These are phyloP conservation scores for Crotalus tigris DNA, from an alignment of 2,113 vertebrate genomes.

Conservation along the genomic window DNA sequence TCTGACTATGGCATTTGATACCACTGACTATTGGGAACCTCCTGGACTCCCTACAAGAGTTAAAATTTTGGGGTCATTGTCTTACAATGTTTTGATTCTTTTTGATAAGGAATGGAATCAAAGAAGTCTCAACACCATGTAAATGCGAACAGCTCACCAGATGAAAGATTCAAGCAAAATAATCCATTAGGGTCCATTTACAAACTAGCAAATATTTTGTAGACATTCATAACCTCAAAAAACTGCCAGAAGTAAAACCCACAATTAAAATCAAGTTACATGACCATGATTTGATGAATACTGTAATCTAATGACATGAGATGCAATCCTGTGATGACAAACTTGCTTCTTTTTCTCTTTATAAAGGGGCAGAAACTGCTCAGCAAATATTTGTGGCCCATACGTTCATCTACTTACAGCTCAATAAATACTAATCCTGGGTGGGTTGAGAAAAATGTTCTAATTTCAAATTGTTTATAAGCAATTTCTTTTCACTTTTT, in stretches of 20 bases:
- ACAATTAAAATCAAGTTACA: slow-evolving; percentile 66
- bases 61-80: background rate
- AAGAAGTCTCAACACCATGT: slow-evolving; percentile 55
- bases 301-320: slow-evolving; percentile 61
- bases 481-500: slow-evolving; percentile 51
- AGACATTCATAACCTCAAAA: slow-evolving; percentile 64
- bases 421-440: slow-evolving; percentile 47
- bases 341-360: slow-evolving; percentile 52
- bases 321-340: slow-evolving; percentile 48
- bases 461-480: slow-evolving; percentile 38
- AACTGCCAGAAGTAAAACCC: slow-evolving; percentile 64
- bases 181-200: slow-evolving; percentile 64
- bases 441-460: slow-evolving; percentile 28
- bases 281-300: slow-evolving; percentile 66
- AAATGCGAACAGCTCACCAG: slow-evolving; percentile 57
- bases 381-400: slow-evolving; percentile 39
- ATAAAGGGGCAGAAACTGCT: slow-evolving; percentile 50
- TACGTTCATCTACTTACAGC: slow-evolving; percentile 19
- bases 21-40: background rate
- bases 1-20: background rate
- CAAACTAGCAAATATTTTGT: slow-evolving; percentile 66
- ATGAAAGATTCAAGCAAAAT: slow-evolving; percentile 49
- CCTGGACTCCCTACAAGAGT: background rate
- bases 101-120: slow-evolving; percentile 34
- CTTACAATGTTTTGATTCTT: background rate